These are phyloP conservation scores for Anastatus disparis DNA, from an alignment of 1,140 invertebrate species.

Conservation along the genomic window DNA sequence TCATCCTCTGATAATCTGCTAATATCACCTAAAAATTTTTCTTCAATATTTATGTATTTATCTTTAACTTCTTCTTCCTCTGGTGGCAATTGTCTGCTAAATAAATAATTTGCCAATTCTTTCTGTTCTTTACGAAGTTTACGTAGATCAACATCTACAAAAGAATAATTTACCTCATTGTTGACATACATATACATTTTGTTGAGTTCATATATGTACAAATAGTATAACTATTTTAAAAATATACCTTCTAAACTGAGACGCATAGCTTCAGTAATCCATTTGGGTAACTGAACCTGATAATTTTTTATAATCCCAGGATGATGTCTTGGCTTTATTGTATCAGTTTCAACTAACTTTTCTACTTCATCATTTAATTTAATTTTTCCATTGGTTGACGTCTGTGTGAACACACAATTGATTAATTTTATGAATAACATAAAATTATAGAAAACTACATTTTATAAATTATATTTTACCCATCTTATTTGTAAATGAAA, in stretches of 20 bases:
- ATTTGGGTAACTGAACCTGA: conserved; percentile 68
- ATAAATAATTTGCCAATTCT: conserved; percentile 71
- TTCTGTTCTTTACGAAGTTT: conserved; percentile 66
- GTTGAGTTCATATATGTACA: conserved; percentile 17
- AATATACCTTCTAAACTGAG: conserved; percentile 65
- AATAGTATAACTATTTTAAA: conserved; percentile 13
- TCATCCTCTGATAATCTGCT: conserved; percentile 48
- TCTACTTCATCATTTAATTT: conserved; percentile 65
- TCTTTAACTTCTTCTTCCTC: conserved; percentile 69
- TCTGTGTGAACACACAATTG: conserved; percentile 41
- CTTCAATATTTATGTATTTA: conserved; percentile 61
- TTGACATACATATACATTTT: neutral
- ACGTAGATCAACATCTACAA: conserved; percentile 68
- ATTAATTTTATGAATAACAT: neutral
- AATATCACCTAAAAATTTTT: conserved; percentile 55
- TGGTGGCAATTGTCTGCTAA: conserved; percentile 70
- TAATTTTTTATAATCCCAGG: conserved; percentile 71
- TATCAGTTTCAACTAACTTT: conserved; percentile 68
- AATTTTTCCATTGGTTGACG: conserved; percentile 63
- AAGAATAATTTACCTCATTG: conserved; percentile 9
- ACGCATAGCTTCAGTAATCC: conserved; percentile 68
- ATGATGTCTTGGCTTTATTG: conserved; percentile 75
- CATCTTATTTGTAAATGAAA: conserved; percentile 14
- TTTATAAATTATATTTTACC: conserved; percentile 44
- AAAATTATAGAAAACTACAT: neutral